Percentiles rank a stretch among this genome's conserved stretches.
phyloP scores from a whole-genome alignment of 2,888 invertebrate species.

The Caenorhabditis wallacei region DNA sequence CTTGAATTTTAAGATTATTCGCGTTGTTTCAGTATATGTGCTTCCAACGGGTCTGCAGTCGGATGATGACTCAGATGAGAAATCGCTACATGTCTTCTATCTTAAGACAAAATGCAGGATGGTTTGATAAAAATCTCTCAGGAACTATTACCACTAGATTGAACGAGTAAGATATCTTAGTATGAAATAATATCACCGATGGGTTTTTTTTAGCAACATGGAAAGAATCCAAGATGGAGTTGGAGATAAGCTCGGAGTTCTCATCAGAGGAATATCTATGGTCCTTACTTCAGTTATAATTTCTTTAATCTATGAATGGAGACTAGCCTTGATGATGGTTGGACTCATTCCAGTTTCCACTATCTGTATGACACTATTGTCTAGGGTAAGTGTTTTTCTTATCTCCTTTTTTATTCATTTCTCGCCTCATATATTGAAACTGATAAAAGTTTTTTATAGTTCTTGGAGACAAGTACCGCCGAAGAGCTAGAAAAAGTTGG shows the following conservation, averaged over 20 bases:
- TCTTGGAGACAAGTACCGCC: conserved; percentile 71
- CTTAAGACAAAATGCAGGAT: conserved; percentile 78
- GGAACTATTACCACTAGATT: conserved; percentile 76
- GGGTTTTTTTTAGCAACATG: conserved; percentile 46
- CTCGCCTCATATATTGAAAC: neutral
- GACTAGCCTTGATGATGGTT: conserved; percentile 76
- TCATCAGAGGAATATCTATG: conserved; percentile 76
- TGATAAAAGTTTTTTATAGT: conserved; percentile 54
- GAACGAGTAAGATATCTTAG: conserved; percentile 69
- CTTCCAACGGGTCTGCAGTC: conserved; percentile 75
- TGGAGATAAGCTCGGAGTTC: conserved; percentile 78
- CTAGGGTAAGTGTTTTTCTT: conserved; percentile 65
- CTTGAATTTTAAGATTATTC: neutral
- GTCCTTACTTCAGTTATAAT: conserved; percentile 71
- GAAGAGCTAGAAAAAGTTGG: conserved; percentile 71
- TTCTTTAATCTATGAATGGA: conserved; percentile 76
- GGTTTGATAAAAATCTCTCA: conserved; percentile 77
- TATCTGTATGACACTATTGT: conserved; percentile 75
- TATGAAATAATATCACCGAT: conserved; percentile 5
- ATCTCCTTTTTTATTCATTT: neutral
- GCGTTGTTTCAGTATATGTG: conserved; percentile 75
- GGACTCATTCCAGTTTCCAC: conserved; percentile 76
- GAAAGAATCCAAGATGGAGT: conserved; percentile 75
- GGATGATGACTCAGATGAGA: conserved; percentile 74
- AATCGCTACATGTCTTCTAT: conserved; percentile 72